phyloP scores from a whole-genome alignment of 2,113 vertebrate genomes.

The Entosphenus tridentatus region DNA sequence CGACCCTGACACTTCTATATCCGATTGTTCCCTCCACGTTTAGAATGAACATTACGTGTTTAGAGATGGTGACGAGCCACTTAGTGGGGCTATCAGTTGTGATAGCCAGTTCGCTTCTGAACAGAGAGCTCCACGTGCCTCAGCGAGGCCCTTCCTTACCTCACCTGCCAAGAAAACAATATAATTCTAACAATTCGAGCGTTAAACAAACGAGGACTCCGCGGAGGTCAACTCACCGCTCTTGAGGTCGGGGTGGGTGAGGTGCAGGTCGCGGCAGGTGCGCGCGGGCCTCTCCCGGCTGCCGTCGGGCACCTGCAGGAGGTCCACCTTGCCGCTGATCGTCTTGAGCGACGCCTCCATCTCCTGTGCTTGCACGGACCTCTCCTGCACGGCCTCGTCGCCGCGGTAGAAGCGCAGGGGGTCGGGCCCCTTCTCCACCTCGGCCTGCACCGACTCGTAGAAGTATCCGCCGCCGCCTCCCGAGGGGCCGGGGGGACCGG shows the following conservation, averaged over 20 bases:
- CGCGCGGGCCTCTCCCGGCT: conserved; percentile 70
- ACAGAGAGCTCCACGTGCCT: not conserved
- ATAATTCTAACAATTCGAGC: too few species aligned
- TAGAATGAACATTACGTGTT: too few species aligned
- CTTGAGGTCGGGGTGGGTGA: conserved; percentile 62
- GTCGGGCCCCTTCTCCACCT: conserved; percentile 4
- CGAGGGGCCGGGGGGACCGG: conserved; percentile 57
- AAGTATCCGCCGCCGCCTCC: conserved; percentile 47
- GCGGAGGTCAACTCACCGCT: conserved; percentile 36
- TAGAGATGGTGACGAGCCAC: too few species aligned
- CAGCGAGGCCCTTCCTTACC: not conserved
- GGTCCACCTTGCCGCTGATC: conserved; percentile 79
- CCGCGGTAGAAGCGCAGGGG: not conserved
- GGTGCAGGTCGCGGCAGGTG: conserved; percentile 70
- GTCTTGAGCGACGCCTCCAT: conserved; percentile 82
- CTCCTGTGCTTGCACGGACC: conserved; percentile 31
- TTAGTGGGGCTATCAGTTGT: not conserved
- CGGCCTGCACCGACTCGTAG: not conserved
- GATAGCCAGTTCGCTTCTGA: not conserved
- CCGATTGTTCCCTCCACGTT: too few species aligned
- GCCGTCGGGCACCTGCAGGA: conserved; percentile 80
- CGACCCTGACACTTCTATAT: too few species aligned
- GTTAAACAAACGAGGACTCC: too few species aligned
- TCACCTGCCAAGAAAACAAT: too few species aligned
- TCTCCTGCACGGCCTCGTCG: not conserved